Conservation (phyloP, 2,113 vertebrate species). For the Phrynocephalus versicolor region DNA sequence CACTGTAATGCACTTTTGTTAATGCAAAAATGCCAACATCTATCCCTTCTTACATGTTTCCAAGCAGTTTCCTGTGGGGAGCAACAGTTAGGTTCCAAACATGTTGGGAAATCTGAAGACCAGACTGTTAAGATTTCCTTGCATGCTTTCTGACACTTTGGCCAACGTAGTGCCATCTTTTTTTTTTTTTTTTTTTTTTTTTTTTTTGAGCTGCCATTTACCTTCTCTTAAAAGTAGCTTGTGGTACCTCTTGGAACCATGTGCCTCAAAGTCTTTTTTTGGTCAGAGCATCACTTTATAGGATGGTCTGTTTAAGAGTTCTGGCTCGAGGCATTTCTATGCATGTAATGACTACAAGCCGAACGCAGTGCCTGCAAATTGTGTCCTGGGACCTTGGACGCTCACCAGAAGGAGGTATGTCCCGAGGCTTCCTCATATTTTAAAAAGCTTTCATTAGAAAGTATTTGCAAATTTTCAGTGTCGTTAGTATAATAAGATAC, state of each 20-base stretch:
- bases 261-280: conserved; percentile 6
- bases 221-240: background rate
- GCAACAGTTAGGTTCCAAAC: background rate
- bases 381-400: conserved; percentile 7
- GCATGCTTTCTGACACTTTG: too few species aligned
- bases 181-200: background rate
- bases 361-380: conserved; percentile 17
- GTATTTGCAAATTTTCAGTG: conserved; percentile 28
- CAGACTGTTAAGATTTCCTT: background rate
- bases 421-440: conserved; percentile 7
- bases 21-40: too few species aligned
- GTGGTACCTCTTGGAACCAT: background rate
- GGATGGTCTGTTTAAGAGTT: conserved; percentile 1
- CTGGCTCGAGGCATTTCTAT: conserved; percentile 1
- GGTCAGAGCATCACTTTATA: conserved; percentile 2
- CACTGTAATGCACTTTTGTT: too few species aligned
- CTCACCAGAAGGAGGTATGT: conserved; percentile 17
- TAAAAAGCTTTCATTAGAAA: conserved; percentile 14
- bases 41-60: background rate
- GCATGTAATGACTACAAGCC: background rate
- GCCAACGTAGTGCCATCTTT: background rate
- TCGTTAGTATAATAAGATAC: conserved; percentile 44
- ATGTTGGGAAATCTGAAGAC: background rate
- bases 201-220: background rate
- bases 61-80: background rate